Base-by-base conservation (phyloP, 2,888 invertebrate genomes). In the Cryptocephalus moraei region DNA sequence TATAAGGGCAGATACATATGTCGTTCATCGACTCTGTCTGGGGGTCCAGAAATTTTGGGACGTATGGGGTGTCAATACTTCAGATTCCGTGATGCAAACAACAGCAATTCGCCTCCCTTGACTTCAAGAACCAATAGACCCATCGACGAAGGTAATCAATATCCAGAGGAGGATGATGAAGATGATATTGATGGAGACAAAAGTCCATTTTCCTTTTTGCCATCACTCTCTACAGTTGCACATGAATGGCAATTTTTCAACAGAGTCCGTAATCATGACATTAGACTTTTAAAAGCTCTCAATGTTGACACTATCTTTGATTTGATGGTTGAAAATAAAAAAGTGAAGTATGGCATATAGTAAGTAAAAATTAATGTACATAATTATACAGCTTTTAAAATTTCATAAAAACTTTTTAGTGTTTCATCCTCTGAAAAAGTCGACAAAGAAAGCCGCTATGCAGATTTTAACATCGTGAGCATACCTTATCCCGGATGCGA, bases 401-500 rank as follows among this genome's bases (percentile, higher is more conserved):
- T 36, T 14, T 8, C 31, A 22, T 22, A 22, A n/a, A n/a, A n/a
- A 4, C 22, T 22, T 22, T 22, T 22, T 51, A 87, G 87, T 65
- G 82, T 88, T 8, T 84, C 86, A 8, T 87, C 88, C 1, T 88
- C 87, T 13, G 89, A 89, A 66, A 89, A 88, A 67, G 85, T 86
- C 39, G 87, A 88, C 66, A 84, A 84, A 59, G 82, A 82, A 62
- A 81, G 82, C 61, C 75, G 85, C 55, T 89, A 88, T 66, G 73
- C 76, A 41, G 80, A 83, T 54, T 88, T 88, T 62, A 79, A 77
- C 50, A 75, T 89, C 53, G 70, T 85, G 52, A 80, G 82, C 56
- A 73, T 87, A 62, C 88, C 89, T 49, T 89, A 87, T 72, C 89
- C 88, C 49, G 88, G 88, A 53, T 88, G 87, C 75, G 88, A 88